Evolutionary conservation across 2,888 invertebrate species (phyloP).

Genomic region (Thymelicus sylvestris): DNA sequence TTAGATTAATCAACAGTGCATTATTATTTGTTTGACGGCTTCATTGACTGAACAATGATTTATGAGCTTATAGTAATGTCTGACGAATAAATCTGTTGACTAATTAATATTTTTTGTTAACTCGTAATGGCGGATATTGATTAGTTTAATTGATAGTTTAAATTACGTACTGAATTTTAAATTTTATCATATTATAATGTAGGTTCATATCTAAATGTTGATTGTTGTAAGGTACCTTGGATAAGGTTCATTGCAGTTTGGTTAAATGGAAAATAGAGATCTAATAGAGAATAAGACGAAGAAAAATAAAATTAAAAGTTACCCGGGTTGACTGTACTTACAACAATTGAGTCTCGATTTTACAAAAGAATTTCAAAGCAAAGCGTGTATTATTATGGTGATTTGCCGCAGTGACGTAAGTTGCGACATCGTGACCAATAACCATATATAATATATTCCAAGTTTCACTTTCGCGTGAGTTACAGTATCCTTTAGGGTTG

Average conservation of each 20-base stretch:
- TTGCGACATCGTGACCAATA: constrained; percentile 59
- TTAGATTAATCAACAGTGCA: constrained; percentile 20
- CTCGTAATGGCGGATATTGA: not conserved
- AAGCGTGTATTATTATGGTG: constrained; percentile 21
- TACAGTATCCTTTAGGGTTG: constrained; percentile 63
- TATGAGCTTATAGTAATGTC: constrained; percentile 9
- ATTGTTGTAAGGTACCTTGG: too few relatives aligned
- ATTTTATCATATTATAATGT: too few relatives aligned
- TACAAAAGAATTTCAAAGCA: constrained; percentile 11
- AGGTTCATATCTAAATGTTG: too few relatives aligned
- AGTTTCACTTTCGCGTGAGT: constrained; percentile 81
- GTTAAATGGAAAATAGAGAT: too few relatives aligned
- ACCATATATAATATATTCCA: constrained; percentile 56
- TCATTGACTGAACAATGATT: constrained; percentile 28
- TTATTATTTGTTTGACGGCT: constrained; percentile 27
- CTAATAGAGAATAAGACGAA: too few relatives aligned
- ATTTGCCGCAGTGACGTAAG: constrained; percentile 60
- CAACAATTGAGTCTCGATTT: not conserved
- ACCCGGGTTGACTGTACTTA: not conserved
- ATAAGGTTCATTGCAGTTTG: too few relatives aligned
- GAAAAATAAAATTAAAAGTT: too few relatives aligned
- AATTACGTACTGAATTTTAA: not conserved
- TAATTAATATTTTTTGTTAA: constrained; percentile 3
- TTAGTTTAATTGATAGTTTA: not conserved
- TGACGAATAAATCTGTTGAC: constrained; percentile 2